Evolutionary conservation across 2,888 invertebrate species (phyloP).

Genomic region (Steromphala cineraria): DNA sequence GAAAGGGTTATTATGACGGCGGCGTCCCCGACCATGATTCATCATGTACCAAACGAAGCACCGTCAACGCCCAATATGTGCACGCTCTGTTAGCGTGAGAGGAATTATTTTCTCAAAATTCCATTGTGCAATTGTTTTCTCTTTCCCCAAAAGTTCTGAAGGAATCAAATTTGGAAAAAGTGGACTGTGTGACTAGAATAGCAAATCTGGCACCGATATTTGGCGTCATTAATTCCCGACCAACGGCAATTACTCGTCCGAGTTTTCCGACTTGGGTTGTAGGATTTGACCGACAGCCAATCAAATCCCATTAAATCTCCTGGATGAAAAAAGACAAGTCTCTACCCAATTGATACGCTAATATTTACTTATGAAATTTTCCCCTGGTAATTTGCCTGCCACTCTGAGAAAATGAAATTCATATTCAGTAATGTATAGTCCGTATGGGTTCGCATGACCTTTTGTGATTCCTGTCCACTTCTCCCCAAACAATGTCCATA

Average conservation of each 20-base stretch:
- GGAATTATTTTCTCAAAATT: background rate
- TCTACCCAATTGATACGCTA: background rate
- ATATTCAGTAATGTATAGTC: background rate
- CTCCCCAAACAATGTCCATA: background rate
- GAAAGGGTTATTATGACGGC: background rate
- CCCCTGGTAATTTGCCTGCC: background rate
- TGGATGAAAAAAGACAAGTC: background rate
- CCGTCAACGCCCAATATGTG: too few relatives aligned
- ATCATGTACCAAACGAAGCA: background rate
- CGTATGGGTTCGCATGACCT: background rate
- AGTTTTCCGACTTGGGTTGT: background rate
- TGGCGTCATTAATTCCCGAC: slow-evolving; percentile 5
- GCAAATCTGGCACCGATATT: background rate
- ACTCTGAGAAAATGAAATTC: background rate
- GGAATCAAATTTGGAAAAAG: slow-evolving; percentile 1
- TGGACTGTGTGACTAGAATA: background rate
- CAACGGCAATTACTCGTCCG: background rate
- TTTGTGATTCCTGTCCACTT: background rate
- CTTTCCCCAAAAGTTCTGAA: background rate
- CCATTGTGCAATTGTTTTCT: slow-evolving; percentile 8
- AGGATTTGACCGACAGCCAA: background rate
- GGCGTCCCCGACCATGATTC: background rate
- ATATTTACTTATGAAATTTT: slow-evolving; percentile 4
- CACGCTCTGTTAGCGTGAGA: background rate
- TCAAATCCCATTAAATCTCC: background rate